phyloP scores from a whole-genome alignment of 2,113 vertebrate genomes.

The Chunga burmeisteri region DNA sequence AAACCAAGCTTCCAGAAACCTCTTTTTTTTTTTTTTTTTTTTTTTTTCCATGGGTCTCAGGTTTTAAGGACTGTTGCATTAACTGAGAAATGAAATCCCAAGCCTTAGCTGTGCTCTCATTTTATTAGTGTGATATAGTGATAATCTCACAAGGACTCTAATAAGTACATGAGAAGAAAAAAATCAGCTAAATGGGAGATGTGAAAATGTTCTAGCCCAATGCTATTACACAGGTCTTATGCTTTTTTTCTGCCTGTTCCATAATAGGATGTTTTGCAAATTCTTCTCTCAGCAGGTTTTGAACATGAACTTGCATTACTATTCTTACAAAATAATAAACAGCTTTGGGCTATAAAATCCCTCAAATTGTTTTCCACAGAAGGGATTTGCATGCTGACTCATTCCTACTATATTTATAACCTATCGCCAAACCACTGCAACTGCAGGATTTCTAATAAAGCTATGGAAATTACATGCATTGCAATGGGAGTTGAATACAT shows the following conservation, averaged over 20 bases:
- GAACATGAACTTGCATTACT: constrained; percentile 76
- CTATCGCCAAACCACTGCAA: constrained; percentile 66
- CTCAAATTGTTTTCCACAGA: constrained; percentile 75
- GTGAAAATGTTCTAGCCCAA: constrained; percentile 9
- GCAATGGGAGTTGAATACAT: constrained; percentile 79
- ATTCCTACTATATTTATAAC: constrained; percentile 80
- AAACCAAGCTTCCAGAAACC: background rate
- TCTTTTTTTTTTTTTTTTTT: background rate
- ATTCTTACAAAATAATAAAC: constrained; percentile 79
- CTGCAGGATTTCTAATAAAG: constrained; percentile 80
- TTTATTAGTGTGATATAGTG: background rate
- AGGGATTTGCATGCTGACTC: constrained; percentile 83
- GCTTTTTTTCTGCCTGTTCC: background rate
- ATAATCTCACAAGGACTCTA: background rate
- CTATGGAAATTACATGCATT: constrained; percentile 78
- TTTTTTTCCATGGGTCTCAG: background rate
- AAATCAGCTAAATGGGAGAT: background rate
- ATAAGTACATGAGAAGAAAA: background rate
- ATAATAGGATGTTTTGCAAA: constrained; percentile 69
- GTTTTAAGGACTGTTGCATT: background rate
- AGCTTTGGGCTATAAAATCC: constrained; percentile 79
- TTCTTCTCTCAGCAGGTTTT: constrained; percentile 75
- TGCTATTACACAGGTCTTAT: constrained; percentile 16
- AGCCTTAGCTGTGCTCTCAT: background rate
- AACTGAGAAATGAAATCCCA: background rate